phyloP scores from a whole-genome alignment of 2,113 vertebrate genomes.

The Prionailurus bengalensis region DNA sequence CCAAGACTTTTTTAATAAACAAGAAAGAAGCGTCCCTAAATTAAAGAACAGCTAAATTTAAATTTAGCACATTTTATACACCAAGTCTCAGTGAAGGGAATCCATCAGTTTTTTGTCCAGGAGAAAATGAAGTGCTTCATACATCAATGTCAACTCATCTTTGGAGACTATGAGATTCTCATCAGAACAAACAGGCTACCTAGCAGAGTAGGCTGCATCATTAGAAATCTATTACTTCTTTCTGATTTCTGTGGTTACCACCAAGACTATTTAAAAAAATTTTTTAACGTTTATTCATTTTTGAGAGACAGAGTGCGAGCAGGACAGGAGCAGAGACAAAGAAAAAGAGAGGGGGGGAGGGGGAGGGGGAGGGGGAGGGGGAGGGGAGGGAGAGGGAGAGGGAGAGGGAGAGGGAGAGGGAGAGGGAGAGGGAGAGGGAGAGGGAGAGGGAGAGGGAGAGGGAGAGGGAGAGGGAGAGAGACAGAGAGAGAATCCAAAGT shows the following conservation, averaged over 20 bases:
- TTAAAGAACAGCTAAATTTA: background rate
- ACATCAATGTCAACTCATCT: background rate
- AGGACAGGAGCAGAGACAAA: too few species aligned
- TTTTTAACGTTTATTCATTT: too few species aligned
- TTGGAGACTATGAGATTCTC: conserved; percentile 3
- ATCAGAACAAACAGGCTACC: background rate
- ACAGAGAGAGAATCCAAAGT: too few species aligned
- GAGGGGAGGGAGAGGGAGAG: too few species aligned
- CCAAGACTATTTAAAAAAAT: background rate
- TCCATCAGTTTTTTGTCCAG: background rate
- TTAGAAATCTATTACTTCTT: background rate
- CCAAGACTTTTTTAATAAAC: background rate
- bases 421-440: accelerated
- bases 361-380: too few species aligned
- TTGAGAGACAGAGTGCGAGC: too few species aligned
- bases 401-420: too few species aligned
- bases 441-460: too few species aligned
- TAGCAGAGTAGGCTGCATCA: background rate
- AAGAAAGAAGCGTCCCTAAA: conserved; percentile 20
- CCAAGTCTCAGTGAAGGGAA: background rate
- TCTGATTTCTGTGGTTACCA: background rate
- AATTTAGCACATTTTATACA: background rate
- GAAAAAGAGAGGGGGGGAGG: too few species aligned
- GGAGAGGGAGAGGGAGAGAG: too few species aligned
- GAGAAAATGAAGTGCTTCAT: background rate